A percentile compares a stretch with the other conserved stretches of the same genome.
These are phyloP conservation scores for Rhinolophus ferrumequinum DNA, from an alignment of 2,113 vertebrate species.

Conservation along the genomic window DNA sequence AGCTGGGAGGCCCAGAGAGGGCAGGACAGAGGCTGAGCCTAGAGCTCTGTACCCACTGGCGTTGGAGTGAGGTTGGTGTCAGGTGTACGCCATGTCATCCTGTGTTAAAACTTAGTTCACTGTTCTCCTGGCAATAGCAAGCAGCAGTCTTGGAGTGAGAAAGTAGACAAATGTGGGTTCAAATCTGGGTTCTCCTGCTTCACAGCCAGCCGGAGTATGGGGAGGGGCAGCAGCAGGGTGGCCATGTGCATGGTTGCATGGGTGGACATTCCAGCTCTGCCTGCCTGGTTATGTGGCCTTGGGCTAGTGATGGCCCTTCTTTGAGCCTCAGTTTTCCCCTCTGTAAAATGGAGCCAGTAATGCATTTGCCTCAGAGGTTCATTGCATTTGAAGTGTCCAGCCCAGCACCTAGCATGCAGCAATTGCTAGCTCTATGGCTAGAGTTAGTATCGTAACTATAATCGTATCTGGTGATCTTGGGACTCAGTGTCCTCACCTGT, in stretches of 20 bases:
- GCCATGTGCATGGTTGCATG: neutral
- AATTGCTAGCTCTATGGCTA: neutral
- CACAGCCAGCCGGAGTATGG: neutral
- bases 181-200: neutral
- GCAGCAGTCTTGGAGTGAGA: neutral
- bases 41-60: neutral
- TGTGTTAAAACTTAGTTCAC: neutral
- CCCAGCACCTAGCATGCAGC: neutral
- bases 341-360: neutral
- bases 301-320: neutral
- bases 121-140: neutral
- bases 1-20: neutral
- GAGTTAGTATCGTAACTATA: neutral
- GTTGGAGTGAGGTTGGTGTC: neutral
- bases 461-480: neutral
- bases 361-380: neutral
- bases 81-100: neutral
- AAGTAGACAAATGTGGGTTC: neutral
- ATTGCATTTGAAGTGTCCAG: neutral
- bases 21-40: neutral
- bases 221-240: neutral
- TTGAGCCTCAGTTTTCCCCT: neutral
- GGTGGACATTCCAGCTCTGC: fast-evolving
- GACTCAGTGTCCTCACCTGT: conserved; percentile 38
- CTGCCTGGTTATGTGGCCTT: neutral